These are phyloP conservation scores for Diploscapter pachys DNA, from an alignment of 1,140 invertebrate species.

Conservation along the genomic window DNA sequence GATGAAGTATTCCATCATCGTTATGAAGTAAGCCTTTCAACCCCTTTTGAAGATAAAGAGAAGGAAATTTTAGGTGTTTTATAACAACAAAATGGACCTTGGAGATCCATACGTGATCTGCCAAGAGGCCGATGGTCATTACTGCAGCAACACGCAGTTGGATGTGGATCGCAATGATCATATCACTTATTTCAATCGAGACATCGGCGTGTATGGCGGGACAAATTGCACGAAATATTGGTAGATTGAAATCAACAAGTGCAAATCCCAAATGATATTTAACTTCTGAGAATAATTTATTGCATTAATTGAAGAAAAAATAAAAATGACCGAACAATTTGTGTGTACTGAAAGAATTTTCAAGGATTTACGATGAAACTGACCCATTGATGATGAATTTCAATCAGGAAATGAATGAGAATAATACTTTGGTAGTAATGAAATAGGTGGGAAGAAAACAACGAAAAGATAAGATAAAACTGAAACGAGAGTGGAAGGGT, in stretches of 20 bases:
- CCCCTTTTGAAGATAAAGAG: not conserved
- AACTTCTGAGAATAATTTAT: no score
- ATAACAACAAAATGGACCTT: slow-evolving; percentile 23
- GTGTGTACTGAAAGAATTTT: no score
- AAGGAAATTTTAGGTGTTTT: slow-evolving; percentile 2
- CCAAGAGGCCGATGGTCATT: slow-evolving; percentile 20
- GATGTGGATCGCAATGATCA: not conserved
- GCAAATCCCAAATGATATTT: no score
- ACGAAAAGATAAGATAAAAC: not conserved
- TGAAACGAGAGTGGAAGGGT: not conserved
- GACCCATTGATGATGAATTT: no score
- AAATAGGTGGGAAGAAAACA: slow-evolving; percentile 3
- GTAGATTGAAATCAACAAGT: no score
- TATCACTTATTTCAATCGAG: not conserved
- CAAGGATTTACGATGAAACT: no score
- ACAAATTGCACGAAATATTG: no score
- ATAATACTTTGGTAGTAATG: no score
- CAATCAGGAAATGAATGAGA: no score
- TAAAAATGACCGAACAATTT: no score
- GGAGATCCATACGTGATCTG: slow-evolving; percentile 18
- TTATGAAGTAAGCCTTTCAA: not conserved
- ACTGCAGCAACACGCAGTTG: slow-evolving; percentile 29
- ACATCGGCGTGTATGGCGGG: not conserved
- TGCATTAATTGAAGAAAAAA: no score
- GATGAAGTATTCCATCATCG: slow-evolving; percentile 16